These are phyloP conservation scores for Polyommatus icarus DNA, from an alignment of 2,888 invertebrate species.

Conservation along the genomic window DNA sequence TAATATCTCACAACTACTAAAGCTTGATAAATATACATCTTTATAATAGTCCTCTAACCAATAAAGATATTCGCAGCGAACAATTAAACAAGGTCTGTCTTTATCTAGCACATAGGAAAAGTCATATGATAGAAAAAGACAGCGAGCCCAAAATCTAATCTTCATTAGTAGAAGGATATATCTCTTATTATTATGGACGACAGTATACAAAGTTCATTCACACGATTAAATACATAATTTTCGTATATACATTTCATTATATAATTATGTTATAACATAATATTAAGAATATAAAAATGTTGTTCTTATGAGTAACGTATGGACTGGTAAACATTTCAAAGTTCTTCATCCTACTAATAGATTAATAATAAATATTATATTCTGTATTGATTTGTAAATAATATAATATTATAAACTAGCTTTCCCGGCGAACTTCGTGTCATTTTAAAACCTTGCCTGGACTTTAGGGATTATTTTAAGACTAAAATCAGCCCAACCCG, in stretches of 20 bases:
- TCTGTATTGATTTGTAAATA: not conserved
- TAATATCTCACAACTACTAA: not conserved
- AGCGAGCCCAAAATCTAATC: no score
- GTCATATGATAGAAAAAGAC: no score
- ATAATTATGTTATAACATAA: not conserved
- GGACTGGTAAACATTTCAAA: not conserved
- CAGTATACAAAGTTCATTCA: not conserved
- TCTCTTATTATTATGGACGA: conserved; percentile 16
- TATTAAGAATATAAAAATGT: not conserved
- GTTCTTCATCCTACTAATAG: not conserved
- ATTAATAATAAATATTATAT: not conserved
- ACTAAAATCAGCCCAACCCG: no score
- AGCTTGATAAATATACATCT: conserved; percentile 16
- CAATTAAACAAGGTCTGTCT: no score
- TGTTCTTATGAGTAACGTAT: not conserved
- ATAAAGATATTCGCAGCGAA: no score
- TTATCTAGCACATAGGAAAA: no score
- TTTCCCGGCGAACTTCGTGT: no score
- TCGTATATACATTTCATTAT: not conserved
- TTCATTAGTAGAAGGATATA: not conserved
- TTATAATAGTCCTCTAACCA: not conserved
- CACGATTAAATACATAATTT: not conserved
- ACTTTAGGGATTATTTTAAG: no score
- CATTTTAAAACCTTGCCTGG: no score
- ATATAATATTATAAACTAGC: no score